Evolutionary conservation across 2,888 invertebrate species (phyloP), one percentile per base, ranked within the genome.

Genomic region (Alcis repandata): DNA sequence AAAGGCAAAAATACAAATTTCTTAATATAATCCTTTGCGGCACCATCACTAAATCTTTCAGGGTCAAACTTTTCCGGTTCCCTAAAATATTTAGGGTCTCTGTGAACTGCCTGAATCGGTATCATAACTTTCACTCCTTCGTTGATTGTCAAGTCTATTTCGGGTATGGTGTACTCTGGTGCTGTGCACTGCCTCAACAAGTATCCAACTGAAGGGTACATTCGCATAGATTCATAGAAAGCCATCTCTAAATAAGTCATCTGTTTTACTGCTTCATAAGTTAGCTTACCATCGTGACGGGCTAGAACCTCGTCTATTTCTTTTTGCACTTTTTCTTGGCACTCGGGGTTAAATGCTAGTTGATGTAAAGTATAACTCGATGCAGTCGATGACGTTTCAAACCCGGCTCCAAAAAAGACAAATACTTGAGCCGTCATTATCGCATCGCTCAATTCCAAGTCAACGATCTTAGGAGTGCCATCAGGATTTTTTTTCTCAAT

Each of bases 351-450:
- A 19, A 87, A 89, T 27, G 94, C 94, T 10, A 94, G 76, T 68
- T 91, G 87, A 70, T 94, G 93, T n/a, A 93, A 78, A 2, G 90
- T 85, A 52, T 87, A 93, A 81, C 93, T 92, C 0, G 94, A 88
- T 4, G 92, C 87, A 0, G 91, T 90, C 0, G 94, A 94, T 0
- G 94, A 94, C 2, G 94, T 94, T 76, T 94, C 94, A 71, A 92
- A 94, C 8, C 94, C 94, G 60, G 94, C 94, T 17, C 88, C 92
- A 49, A 93, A 92, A 70, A 92, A 92, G 6, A 91, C 86, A 73
- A 93, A 92, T 0, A 88, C 87, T 82, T 92, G 92, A 2, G 92
- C 90, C 11, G 85, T 85, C 79, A 92, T 79, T 54, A 91, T 67
- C 49, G 82, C 61, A 52, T 90, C 88, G 62, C 80, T 85, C 60